Evolutionary conservation across 92 coral and sea anemone genomes (phyloP), one percentile per base, ranked within the genome.

Genomic region (Micromussa lordhowensis): DNA sequence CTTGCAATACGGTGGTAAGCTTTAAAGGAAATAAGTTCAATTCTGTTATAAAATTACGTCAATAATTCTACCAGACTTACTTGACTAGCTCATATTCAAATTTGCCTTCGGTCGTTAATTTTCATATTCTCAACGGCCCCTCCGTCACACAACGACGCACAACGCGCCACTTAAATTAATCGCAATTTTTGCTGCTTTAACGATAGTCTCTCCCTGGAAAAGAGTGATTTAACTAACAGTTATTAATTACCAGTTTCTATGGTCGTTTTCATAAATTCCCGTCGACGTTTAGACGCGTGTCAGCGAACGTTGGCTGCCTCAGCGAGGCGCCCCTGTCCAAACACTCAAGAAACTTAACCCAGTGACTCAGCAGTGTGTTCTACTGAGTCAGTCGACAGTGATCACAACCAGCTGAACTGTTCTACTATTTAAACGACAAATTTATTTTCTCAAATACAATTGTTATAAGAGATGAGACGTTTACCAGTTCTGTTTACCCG

Each of bases 1-100:
- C 90, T 68, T 87, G 90, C 57, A 87, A 79, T 71, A 36, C 85
- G 18, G 49, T 57, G 90, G 90, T 87, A 87, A 80, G 90, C 32
- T 75, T 63, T 16, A 58, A 15, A 54, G 36, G 14, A 73, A 49
- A 49, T 36, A 64, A 28, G 69, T 7, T 28, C 0, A 24, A 18
- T 32, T 73, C 49, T 34, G 28, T 73, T 26, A 34, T 15, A 24
- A 36, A 73, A 35, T 34, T 35, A 73, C 49, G 18, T 73, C 78
- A 73, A 73, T 35, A 34, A 73, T 73, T 73, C 78, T 35, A 73
- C 51, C 49, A 58, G 80, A 53, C 10, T 34, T 26, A 30, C 57
- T 71, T 26, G 28, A 36, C 38, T 84, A 74, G 58, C 26, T 3
- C 44, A 84, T 75, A 84, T 84, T 73, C 81, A 84, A 86, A 78